Base-by-base conservation (phyloP, 2,888 invertebrate species). In the Liodrosophila aerea region DNA sequence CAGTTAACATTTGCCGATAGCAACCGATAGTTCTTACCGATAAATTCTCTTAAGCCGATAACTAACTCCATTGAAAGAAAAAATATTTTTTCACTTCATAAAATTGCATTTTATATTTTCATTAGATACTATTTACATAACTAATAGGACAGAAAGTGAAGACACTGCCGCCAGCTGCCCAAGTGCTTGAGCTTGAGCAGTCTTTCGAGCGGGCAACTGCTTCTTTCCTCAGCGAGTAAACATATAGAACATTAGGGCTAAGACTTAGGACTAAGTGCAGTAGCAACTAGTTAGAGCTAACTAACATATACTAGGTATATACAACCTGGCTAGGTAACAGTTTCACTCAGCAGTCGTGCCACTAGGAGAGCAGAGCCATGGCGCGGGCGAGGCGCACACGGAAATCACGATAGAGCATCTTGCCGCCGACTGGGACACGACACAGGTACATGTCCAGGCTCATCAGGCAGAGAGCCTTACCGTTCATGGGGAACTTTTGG, bases 381-480 rank as follows among this genome's bases (percentile, higher is more conserved):
- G 94, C 94, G 76, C 93, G 92, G 8, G 93, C 92, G n/a, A 95
- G 89, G 59, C 95, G 91, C 82, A 94, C 91, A 87, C 94, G 92
- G 84, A 93, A 93, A 88, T 93, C 95, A 90, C 93, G 93, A 87
- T 94, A 93, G 36, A 95, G 89, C 59, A 92, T 89, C 85, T 93
- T 93, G 7, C 95, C 95, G 0, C 92, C 93, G 1, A 92, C 88
- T 0, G 95, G 95, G 30, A 94, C 95, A 37, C 95, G 89, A 64
- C 92, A 91, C 1, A 93, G 91, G 89, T 94, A 95, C 95, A 95
- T 95, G 47, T 93, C 93, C 8, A 92, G 91, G n/a, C 92, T 92
- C 95, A 95, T 95, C 50, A 95, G 91, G 70, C 95, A 95, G 4
- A 95, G 90, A 0, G 94, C 95, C 88, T 95, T 95, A 44, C 95